Conservation (phyloP, 1,140 invertebrate genomes). For the Glomeris maerens region DNA sequence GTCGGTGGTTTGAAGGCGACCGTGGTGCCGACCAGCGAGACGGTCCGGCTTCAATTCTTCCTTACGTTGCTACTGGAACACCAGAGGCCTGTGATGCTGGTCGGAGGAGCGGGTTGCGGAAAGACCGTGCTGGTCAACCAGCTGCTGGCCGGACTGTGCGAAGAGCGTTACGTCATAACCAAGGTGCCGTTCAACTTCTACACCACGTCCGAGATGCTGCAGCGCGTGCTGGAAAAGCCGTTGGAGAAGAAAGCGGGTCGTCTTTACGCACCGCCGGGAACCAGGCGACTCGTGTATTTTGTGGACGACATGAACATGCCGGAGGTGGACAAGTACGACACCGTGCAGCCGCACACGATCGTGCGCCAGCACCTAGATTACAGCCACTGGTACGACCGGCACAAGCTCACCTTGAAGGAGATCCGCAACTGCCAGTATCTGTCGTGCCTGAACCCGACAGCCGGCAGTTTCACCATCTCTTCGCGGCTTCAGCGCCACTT, state of each 20-base stretch:
- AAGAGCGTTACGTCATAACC: conserved; percentile 64
- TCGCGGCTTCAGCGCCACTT: conserved; percentile 85
- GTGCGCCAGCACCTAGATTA: conserved; percentile 92
- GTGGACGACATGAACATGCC: conserved; percentile 98
- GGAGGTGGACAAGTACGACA: conserved; percentile 85
- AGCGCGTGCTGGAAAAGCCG: conserved; percentile 87
- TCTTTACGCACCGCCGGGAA: conserved; percentile 89
- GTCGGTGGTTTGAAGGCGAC: conserved; percentile 44
- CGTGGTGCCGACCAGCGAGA: conserved; percentile 86
- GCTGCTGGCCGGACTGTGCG: conserved; percentile 61
- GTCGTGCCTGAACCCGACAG: conserved; percentile 93
- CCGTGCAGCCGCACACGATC: conserved; percentile 88
- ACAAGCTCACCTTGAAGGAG: conserved; percentile 79
- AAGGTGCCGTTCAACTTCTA: conserved; percentile 96
- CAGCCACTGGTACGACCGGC: conserved; percentile 80
- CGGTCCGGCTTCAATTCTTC: conserved; percentile 75
- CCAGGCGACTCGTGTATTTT: conserved; percentile 87
- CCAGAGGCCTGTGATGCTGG: conserved; percentile 81
- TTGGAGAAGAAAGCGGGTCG: conserved; percentile 91
- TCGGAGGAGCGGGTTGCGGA: conserved; percentile 78
- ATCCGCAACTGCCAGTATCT: conserved; percentile 95
- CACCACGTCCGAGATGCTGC: conserved; percentile 89
- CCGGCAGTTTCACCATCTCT: conserved; percentile 92
- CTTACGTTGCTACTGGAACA: conserved; percentile 76
- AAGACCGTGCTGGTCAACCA: conserved; percentile 79